Conservation (phyloP, 2,113 vertebrate genomes). For the Aphelocoma coerulescens region DNA sequence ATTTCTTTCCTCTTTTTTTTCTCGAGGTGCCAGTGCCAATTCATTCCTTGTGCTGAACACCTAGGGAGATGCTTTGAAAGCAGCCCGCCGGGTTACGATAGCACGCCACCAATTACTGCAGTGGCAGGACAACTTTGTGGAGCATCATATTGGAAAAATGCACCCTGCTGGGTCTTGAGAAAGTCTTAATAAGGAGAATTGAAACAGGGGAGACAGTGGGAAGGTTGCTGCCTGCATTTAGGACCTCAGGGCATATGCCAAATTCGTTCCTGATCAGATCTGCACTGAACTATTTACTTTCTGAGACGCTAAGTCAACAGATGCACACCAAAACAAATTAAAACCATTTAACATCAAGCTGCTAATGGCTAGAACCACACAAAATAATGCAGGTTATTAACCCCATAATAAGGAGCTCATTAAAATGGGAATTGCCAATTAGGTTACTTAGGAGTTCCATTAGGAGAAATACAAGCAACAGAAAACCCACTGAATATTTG, state of each 20-base stretch:
- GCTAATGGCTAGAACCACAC: conserved; percentile 20
- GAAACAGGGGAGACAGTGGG: conserved; percentile 1
- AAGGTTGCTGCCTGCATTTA: neutral
- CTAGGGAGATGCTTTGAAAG: conserved; percentile 14
- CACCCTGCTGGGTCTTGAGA: neutral
- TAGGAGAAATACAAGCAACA: neutral
- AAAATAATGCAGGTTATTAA: conserved; percentile 47
- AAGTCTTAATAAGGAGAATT: neutral
- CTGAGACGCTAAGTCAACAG: neutral
- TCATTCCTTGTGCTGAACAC: neutral
- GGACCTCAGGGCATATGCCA: conserved; percentile 16
- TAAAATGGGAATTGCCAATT: conserved; percentile 53
- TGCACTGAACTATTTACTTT: conserved; percentile 16
- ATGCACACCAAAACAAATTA: conserved; percentile 46
- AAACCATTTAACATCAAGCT: conserved; percentile 6
- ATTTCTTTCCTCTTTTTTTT: neutral
- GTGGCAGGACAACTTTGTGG: neutral
- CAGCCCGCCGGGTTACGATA: accelerated
- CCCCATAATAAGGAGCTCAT: conserved; percentile 37
- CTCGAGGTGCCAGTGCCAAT: neutral
- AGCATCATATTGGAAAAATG: neutral
- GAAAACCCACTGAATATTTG: conserved; percentile 4
- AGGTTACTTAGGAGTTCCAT: conserved; percentile 16
- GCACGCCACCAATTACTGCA: neutral
- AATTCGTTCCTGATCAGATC: neutral